Percentiles rank a stretch among this genome's conserved stretches.
phyloP scores from a whole-genome alignment of 2,888 invertebrate species.

The Nemurella pictetii region DNA sequence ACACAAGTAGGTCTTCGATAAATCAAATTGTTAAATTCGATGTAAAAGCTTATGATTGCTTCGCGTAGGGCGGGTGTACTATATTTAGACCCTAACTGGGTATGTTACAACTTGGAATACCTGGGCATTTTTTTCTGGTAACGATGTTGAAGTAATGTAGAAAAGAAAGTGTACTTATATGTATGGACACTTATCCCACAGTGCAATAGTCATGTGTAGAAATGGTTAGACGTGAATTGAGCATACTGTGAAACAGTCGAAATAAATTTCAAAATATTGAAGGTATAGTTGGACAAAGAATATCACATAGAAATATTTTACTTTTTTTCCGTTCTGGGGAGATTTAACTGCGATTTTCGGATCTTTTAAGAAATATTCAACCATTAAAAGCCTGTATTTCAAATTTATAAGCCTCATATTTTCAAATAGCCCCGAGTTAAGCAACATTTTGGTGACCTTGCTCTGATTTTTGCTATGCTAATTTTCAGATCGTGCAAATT shows the following conservation, averaged over 20 bases:
- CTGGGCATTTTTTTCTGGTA: not conserved
- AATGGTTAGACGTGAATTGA: not conserved
- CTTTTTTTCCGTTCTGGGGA: too few species aligned
- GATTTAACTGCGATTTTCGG: too few species aligned
- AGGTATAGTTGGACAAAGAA: too few species aligned
- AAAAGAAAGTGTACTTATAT: not conserved
- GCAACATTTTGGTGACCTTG: not conserved
- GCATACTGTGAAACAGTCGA: too few species aligned
- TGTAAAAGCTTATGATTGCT: not conserved
- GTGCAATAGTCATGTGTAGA: not conserved
- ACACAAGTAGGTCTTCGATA: not conserved
- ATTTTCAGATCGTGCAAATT: not conserved
- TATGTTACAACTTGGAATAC: not conserved
- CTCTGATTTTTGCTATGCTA: not conserved
- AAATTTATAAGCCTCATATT: too few species aligned
- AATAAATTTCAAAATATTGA: too few species aligned
- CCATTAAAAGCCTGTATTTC: too few species aligned
- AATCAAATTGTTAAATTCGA: not conserved
- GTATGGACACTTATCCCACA: too few species aligned
- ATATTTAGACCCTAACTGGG: not conserved
- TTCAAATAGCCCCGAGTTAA: not conserved
- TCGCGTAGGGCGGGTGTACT: not conserved
- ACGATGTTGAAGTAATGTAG: not conserved
- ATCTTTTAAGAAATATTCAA: too few species aligned
- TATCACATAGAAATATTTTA: too few species aligned